Evolutionary conservation across 2,113 vertebrate species (phyloP).

Genomic region (Notiomystis cincta): DNA sequence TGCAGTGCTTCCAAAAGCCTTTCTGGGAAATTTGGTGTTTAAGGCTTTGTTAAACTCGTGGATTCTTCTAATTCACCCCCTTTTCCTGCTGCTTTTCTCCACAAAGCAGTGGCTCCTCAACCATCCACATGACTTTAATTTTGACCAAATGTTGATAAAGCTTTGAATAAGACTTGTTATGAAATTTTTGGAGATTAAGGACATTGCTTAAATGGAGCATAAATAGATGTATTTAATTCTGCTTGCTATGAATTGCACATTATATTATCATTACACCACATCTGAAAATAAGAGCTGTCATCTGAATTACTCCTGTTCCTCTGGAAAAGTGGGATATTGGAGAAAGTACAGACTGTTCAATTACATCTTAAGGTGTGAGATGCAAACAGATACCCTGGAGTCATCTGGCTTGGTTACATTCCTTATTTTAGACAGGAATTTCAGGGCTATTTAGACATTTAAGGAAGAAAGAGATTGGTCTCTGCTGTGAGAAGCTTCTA

Average conservation of each 20-base stretch:
- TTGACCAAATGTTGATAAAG: not conserved
- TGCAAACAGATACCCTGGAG: not conserved
- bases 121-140: not conserved
- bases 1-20: not conserved
- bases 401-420: not conserved
- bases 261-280: not conserved
- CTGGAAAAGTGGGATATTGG: slow-evolving; percentile 2
- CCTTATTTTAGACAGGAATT: not conserved
- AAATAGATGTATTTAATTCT: not conserved
- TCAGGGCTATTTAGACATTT: not conserved
- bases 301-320: not conserved
- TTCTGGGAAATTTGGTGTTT: not conserved
- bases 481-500: not conserved
- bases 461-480: not conserved
- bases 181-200: not conserved
- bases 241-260: not conserved
- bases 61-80: not conserved
- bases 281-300: not conserved
- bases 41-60: not conserved
- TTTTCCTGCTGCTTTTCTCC: not conserved
- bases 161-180: not conserved
- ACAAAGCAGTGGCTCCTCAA: not conserved
- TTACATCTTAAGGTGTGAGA: not conserved
- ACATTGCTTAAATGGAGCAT: not conserved
- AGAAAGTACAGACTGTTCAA: not conserved